Base-by-base conservation (phyloP, 2,797 vertebrate species). In the Girardinus metallicus region DNA sequence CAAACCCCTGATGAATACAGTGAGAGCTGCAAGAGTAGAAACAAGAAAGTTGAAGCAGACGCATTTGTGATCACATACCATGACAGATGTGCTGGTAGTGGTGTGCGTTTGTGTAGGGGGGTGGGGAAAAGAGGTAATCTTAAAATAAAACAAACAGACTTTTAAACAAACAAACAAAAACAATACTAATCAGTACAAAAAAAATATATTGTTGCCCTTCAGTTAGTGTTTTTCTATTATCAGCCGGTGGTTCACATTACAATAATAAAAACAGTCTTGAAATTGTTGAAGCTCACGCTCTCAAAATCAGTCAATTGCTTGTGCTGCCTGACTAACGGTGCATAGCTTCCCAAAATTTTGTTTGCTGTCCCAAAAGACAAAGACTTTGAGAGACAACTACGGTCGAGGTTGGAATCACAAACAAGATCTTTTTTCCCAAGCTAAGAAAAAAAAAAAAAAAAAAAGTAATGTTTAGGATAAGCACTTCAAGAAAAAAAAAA, bases 11-110 rank as follows among this genome's bases (percentile, higher is more conserved):
- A 92, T 91, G 93, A 94, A 93, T 94, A 94, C 94, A 93, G 92
- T 89, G 93, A 93, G 92, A 94, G 88, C 93, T 92, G 93, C 92
- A 93, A 88, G 91, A 95, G 90, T 93, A 92, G 92, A 94, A 94
- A 94, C 94, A 94, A 94, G 92, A 95, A 94, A 94, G 93, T 95
- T 95, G 91, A 93, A 92, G 92, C 89, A 92, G 91, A 91, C 89
- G 89, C 93, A 93, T 94, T 94, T 94, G 93, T 94, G 94, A 94
- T 94, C 91, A 91, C 92, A 87, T 91, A 95, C 91, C 94, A 93
- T 94, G 93, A 94, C 93, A 93, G 93, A 93, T 94, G 89, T 91
- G 88, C 51, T 91, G 88, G 46, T 90, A 85, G 85, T 91, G 85
- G 57, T 72, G 43, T 81, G 83, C 55, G 73, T 81, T 74, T 62